phyloP scores from a whole-genome alignment of 2,797 vertebrate genomes.

The Perodicticus potto region DNA sequence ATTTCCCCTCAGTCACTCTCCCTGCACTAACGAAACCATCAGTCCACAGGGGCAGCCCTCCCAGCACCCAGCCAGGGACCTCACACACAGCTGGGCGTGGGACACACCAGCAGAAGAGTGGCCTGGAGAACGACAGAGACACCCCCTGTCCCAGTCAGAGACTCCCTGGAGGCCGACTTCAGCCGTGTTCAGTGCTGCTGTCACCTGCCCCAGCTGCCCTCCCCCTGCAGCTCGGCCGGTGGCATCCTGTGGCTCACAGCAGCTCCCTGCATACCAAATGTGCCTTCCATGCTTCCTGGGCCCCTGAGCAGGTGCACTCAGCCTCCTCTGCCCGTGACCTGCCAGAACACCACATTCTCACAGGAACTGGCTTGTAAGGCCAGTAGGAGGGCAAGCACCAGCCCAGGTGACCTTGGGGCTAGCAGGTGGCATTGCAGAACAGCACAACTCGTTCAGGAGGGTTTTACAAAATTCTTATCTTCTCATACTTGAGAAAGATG shows the following conservation, averaged over 20 bases:
- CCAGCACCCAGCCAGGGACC: background rate
- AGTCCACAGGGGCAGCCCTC: no score
- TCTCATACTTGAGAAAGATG: background rate
- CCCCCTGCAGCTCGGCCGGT: background rate
- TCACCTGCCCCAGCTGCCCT: no score
- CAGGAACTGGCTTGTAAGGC: background rate
- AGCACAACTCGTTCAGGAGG: background rate
- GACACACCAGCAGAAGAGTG: background rate
- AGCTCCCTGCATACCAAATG: background rate
- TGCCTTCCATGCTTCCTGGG: background rate
- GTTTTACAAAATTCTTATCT: background rate
- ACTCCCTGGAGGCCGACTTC: background rate
- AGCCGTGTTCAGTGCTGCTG: no score
- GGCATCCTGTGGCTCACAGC: background rate
- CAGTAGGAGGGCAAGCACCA: background rate
- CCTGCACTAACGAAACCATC: background rate
- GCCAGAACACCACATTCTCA: background rate
- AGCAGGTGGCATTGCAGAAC: background rate
- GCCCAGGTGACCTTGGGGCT: no score
- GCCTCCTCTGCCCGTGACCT: conserved; percentile 5
- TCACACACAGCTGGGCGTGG: fast-evolving
- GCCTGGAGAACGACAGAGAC: background rate
- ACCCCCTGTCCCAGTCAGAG: background rate
- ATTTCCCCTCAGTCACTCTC: background rate
- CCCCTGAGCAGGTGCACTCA: conserved; percentile 51